Evolutionary conservation across 2,797 vertebrate genomes (phyloP), one percentile per base, ranked within the genome.

Genomic region (Sitta carolinensis): DNA sequence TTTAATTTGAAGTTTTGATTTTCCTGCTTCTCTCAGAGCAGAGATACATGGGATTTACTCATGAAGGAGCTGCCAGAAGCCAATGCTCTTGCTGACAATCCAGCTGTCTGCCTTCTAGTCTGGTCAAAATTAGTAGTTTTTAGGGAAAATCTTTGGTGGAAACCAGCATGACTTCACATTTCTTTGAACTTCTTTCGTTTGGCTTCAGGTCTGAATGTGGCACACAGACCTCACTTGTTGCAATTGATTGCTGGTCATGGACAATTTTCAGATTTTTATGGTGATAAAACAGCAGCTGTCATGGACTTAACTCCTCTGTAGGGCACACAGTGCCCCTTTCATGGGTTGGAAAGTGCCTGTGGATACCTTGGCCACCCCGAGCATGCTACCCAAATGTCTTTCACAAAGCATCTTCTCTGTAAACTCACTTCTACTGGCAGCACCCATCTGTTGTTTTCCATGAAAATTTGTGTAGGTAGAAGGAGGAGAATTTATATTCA

Each of bases 321-420:
- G 42, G 30, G 22, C 34, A 78, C 1, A 1, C 5, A 27, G 21
- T 38, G 38, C 6, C 36, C 42, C 19, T 72, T 75, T 30, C 40
- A 16, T 26, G 51, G 63, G 15, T n/a, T 34, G 52, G 19, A 32
- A 38, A n/a, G 19, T 4, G 4, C 20, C 30, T 55, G 0, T 32
- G n/a, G 62, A 25, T 19, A 1, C 30, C 32, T 30, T 32, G 23
- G 27, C 50, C 68, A 47, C 13, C 32, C 25, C 20, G 16, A 59
- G 7, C 11, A 2, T 3, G 5, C 29, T 22, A 40, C 5, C 8
- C 38, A n/a, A 73, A 50, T 0, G 1, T 5, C 45, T 54, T 75
- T 75, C 7, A 8, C 18, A 73, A 67, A 70, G 11, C 75, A 76
- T 27, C 42, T 66, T 83, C 64, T 25, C 34, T 40, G n/a, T 30